Evolutionary conservation across 2,797 vertebrate species (phyloP).

Genomic region (Notolabrus celidotus): DNA sequence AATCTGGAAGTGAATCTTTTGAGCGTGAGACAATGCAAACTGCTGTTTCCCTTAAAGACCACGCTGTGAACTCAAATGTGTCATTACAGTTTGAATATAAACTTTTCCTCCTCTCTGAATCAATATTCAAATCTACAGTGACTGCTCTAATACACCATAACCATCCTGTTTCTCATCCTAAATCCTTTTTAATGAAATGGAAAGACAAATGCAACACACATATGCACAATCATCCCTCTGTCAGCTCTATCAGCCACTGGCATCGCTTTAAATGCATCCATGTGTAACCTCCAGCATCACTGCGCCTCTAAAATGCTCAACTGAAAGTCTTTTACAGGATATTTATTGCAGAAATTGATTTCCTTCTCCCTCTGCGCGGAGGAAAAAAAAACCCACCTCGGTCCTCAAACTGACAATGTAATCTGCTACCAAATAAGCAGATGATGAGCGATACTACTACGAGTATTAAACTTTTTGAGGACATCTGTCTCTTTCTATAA

Average conservation of each 20-base stretch:
- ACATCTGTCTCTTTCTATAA: constrained; percentile 60
- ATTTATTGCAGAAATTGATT: constrained; percentile 36
- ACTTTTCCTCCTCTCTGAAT: neutral
- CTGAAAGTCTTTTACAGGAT: constrained; percentile 22
- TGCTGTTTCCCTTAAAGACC: neutral
- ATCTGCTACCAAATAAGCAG: constrained; percentile 58
- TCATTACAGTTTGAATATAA: neutral
- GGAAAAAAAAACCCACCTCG: neutral
- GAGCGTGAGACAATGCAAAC: too few relatives aligned
- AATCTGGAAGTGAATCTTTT: too few relatives aligned
- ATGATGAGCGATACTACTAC: constrained; percentile 50
- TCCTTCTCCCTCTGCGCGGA: neutral
- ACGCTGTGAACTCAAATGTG: neutral
- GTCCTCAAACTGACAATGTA: constrained; percentile 51
- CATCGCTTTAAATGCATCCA: constrained; percentile 21
- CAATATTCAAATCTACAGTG: neutral
- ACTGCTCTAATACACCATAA: neutral
- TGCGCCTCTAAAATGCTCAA: neutral
- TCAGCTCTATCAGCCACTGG: constrained; percentile 16
- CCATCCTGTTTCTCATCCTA: neutral
- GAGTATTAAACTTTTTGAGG: constrained; percentile 51
- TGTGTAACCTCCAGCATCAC: constrained; percentile 10
- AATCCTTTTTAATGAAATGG: neutral
- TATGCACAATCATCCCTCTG: constrained; percentile 2
- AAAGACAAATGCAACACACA: neutral